These are phyloP conservation scores for Microcebus lehilahytsara DNA, from an alignment of 2,113 vertebrate species.

Conservation along the genomic window DNA sequence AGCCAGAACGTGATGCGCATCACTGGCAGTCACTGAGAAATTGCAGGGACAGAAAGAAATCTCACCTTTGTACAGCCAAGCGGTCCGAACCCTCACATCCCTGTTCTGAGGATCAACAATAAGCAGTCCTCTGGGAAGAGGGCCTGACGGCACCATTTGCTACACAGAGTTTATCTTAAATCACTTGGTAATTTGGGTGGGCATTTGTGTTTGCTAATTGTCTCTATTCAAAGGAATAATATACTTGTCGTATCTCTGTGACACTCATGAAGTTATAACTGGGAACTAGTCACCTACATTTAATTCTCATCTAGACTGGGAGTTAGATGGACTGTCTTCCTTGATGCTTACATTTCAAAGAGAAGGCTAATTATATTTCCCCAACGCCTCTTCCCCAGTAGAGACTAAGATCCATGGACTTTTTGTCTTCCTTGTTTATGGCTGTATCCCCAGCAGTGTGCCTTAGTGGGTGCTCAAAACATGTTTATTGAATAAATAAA, in stretches of 20 bases:
- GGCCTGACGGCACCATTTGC: too few species aligned
- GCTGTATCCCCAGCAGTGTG: rapidly evolving
- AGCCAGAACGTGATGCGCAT: background rate
- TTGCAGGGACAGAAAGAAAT: background rate
- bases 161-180: background rate
- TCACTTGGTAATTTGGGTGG: background rate
- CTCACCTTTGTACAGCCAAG: background rate
- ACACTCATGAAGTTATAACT: background rate
- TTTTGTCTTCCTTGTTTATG: background rate
- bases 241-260: background rate
- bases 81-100: rapidly evolving
- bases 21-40: background rate
- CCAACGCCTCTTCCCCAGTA: background rate
- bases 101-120: background rate
- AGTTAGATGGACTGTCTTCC: background rate
- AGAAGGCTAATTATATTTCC: background rate
- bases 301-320: background rate
- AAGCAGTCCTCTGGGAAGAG: background rate
- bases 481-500: background rate
- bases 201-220: background rate
- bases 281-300: background rate
- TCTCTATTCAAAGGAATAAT: background rate
- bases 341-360: background rate
- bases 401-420: rapidly evolving
- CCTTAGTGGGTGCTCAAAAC: background rate